Evolutionary conservation across 2,888 invertebrate species (phyloP), one percentile per base, ranked within the genome.

Genomic region (Agrotis ipsilon): DNA sequence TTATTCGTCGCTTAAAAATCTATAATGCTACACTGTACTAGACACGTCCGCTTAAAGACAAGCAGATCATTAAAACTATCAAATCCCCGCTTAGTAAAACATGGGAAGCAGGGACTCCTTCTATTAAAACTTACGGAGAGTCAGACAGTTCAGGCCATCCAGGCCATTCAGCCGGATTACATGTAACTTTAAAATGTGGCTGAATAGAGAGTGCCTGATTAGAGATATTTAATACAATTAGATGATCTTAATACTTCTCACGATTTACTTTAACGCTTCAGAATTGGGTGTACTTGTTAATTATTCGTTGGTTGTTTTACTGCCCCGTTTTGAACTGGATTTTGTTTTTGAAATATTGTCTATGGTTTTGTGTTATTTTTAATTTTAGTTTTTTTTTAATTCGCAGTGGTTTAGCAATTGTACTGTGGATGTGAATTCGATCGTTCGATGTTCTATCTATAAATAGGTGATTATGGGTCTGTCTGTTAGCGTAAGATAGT

Each of bases 161-260:
- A 79, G 78, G 82, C 85, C 83, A 84, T 87, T 89, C 80, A 81
- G 81, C 78, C 78, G 86, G 88, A 92, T 91, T 91, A 91, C 89
- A 90, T 90, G 88, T 88, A 87, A 89, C 90, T 92, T 92, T 89
- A 86, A 89, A 91, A 89, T 88, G 84, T 88, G 84, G 83, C 80
- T 70, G 86, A 87, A 87, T 87, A 85, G 81, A 83, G 80, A 87
- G 81, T 72, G 78, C 78, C 76, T 80, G 80, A 82, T 78, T 81
- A 82, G 81, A 81, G 80, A 81, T 84, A 75, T 81, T n/a, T n/a
- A 86, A 72, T 75, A 81, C 81, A 78, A 81, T 80, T 78, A 75
- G 66, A 59, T 81, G 54, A 21, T 70, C 60, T 68, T 83, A 75
- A 68, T 70, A 63, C 64, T 69, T 55, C 39, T 55, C 39, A 46